Conservation (phyloP, 2,797 vertebrate species). For the Anisognathus igniventris region DNA sequence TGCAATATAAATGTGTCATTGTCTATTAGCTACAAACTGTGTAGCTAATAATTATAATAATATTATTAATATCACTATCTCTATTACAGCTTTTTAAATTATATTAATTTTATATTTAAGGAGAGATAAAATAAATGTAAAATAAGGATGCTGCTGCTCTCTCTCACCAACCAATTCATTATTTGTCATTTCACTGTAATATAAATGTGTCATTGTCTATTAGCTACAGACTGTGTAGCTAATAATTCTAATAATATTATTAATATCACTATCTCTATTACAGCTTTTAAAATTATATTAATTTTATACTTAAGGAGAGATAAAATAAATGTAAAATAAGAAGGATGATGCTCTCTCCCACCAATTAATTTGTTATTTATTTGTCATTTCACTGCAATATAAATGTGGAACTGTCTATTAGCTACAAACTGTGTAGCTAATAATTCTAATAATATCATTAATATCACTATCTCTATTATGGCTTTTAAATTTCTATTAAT, state of each 20-base stretch:
- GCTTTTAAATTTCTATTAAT: neutral
- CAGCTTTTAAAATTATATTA: neutral
- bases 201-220: neutral
- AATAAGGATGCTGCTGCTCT: neutral
- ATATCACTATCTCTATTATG: neutral
- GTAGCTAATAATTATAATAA: no score
- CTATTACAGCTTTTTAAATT: neutral
- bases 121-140: neutral
- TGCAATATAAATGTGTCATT: neutral
- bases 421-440: no score
- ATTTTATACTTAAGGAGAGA: neutral
- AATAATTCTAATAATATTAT: no score
- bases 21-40: no score
- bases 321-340: neutral
- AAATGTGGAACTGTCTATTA: neutral
- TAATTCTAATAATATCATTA: neutral
- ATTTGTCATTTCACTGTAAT: neutral
- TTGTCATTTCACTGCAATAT: neutral
- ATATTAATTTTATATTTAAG: neutral
- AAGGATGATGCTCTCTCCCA: neutral
- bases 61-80: no score
- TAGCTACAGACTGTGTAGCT: neutral
- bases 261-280: neutral
- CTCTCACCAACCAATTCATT: neutral
- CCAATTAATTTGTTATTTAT: accelerated